phyloP scores from a whole-genome alignment of 2,797 vertebrate genomes.

The Propithecus perrieri region DNA sequence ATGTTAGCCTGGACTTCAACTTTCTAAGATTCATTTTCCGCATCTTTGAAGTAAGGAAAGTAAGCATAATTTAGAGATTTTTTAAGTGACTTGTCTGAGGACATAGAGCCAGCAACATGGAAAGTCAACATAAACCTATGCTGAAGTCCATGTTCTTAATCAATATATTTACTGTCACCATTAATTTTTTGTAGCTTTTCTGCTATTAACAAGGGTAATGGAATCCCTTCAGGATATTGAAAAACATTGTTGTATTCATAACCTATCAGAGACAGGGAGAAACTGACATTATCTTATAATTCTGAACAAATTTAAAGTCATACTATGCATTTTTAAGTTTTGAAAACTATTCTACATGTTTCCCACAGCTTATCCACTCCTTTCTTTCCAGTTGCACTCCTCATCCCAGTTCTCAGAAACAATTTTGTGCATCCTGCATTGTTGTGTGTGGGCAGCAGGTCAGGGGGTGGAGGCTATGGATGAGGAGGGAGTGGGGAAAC shows the following conservation, averaged over 20 bases:
- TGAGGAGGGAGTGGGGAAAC: not conserved
- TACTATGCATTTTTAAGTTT: not conserved
- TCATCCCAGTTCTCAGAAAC: not conserved
- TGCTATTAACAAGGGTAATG: not conserved
- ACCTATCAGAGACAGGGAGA: not conserved
- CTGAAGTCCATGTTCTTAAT: not conserved
- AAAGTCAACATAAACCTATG: not conserved
- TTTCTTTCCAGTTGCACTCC: not conserved
- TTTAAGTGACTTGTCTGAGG: not conserved
- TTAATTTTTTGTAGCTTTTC: not conserved
- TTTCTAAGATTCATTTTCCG: not conserved
- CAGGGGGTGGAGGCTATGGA: not conserved
- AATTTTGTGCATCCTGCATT: not conserved
- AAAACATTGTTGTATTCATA: not conserved
- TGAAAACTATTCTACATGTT: not conserved
- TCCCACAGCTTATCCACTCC: not conserved
- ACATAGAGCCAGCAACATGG: not conserved
- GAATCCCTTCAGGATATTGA: not conserved
- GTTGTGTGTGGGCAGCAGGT: rapidly evolving
- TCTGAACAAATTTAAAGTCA: not conserved
- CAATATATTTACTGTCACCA: not conserved
- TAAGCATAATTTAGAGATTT: not conserved
- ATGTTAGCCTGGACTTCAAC: not conserved
- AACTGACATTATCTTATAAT: not conserved
- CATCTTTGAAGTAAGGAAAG: not conserved